Evolutionary conservation across 2,113 vertebrate genomes (phyloP).

Genomic region (Perccottus glenii): DNA sequence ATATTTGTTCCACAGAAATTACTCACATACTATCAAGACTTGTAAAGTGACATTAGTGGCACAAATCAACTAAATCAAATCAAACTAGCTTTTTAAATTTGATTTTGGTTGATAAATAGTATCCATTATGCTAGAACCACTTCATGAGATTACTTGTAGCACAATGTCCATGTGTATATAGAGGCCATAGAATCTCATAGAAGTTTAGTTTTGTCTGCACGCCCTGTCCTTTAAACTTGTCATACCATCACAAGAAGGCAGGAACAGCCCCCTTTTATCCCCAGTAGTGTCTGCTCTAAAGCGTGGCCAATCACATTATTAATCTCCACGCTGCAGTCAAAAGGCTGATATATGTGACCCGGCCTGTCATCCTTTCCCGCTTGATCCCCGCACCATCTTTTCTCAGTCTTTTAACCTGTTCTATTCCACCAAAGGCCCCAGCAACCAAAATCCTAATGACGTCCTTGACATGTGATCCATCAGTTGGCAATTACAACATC

Average conservation of each 20-base stretch:
- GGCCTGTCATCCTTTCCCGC: slow-evolving; percentile 59
- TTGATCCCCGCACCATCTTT: slow-evolving; percentile 55
- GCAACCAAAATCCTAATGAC: slow-evolving; percentile 76
- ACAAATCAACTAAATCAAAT: background rate
- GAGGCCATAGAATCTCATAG: slow-evolving; percentile 18
- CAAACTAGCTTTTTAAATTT: slow-evolving; percentile 8
- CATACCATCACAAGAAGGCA: slow-evolving; percentile 50
- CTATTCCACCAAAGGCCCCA: slow-evolving; percentile 52
- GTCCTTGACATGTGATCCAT: slow-evolving; percentile 80
- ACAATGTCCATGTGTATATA: slow-evolving; percentile 17
- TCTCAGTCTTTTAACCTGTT: slow-evolving; percentile 72
- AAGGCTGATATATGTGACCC: slow-evolving; percentile 73
- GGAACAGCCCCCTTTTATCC: slow-evolving; percentile 56
- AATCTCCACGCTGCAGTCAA: slow-evolving; percentile 70
- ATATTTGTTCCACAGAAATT: background rate
- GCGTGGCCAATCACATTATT: slow-evolving; percentile 77
- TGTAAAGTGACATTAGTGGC: background rate
- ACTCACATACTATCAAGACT: background rate
- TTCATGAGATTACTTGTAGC: slow-evolving; percentile 9
- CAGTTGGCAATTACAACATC: slow-evolving; percentile 88
- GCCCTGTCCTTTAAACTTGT: slow-evolving; percentile 48
- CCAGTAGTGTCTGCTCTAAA: slow-evolving; percentile 60
- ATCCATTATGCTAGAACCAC: background rate
- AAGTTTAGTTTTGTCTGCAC: slow-evolving; percentile 41
- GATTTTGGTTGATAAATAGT: background rate